phyloP scores from a whole-genome alignment of 2,113 vertebrate species.

The Saguinus midas region DNA sequence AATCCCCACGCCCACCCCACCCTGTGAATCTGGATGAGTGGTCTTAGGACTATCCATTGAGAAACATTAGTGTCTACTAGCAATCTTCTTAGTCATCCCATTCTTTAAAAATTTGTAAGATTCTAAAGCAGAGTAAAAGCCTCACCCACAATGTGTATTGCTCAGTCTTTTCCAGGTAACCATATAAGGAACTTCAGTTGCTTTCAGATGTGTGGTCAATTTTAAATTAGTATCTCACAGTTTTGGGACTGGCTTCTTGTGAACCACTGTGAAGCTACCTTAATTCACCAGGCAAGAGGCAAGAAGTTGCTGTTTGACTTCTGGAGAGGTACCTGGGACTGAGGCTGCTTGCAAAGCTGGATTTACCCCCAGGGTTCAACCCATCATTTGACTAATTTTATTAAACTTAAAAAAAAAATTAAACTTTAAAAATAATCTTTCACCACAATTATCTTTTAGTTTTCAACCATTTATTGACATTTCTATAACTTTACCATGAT shows the following conservation, averaged over 20 bases:
- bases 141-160: neutral
- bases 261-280: neutral
- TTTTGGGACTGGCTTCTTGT: neutral
- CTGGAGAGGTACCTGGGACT: neutral
- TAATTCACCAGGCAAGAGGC: neutral
- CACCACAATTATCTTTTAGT: neutral
- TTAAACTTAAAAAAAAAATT: slow-evolving; percentile 56
- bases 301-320: neutral
- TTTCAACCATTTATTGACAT: neutral
- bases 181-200: neutral
- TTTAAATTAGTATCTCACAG: neutral
- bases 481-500: slow-evolving; percentile 32
- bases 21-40: neutral
- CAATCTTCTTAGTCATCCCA: neutral
- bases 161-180: neutral
- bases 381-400: slow-evolving; percentile 6
- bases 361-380: neutral
- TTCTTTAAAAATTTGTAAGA: neutral
- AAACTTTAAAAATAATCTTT: slow-evolving; percentile 44
- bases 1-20: neutral
- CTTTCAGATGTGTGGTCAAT: neutral
- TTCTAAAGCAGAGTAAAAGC: slow-evolving; percentile 1
- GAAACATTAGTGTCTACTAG: neutral
- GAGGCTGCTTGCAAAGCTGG: neutral
- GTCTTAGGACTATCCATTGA: neutral